Conservation (phyloP, 2,888 invertebrate genomes). For the Enoplolaimus lenunculus region DNA sequence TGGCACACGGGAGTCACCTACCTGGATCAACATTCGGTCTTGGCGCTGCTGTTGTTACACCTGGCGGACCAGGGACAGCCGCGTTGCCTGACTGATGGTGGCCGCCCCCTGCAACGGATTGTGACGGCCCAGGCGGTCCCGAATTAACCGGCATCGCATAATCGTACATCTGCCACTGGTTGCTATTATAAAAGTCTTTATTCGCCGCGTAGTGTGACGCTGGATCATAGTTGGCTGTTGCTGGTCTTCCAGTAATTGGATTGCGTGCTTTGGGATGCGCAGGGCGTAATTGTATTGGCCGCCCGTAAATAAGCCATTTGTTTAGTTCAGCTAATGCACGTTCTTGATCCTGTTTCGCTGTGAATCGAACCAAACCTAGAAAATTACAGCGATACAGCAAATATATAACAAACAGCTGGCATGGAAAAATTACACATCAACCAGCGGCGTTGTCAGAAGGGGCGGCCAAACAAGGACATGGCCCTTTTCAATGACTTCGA, state of each 20-base stretch:
- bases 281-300: slow-evolving; percentile 29
- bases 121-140: no score
- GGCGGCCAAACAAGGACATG: no score
- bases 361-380: slow-evolving; percentile 45
- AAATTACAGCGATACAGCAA: no score
- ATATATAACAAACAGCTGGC: no score
- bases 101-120: no score
- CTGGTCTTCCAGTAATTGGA: not conserved
- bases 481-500: no score
- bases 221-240: slow-evolving; percentile 20
- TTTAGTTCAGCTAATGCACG: slow-evolving; percentile 44
- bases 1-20: no score
- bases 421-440: no score
- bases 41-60: no score
- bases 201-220: slow-evolving; percentile 19
- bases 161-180: slow-evolving; percentile 23
- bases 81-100: not conserved
- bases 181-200: slow-evolving; percentile 23
- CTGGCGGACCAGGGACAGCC: no score
- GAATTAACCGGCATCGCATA: slow-evolving; percentile 16
- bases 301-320: slow-evolving; percentile 28
- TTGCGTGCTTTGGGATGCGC: slow-evolving; percentile 27
- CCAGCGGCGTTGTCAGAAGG: no score
- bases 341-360: slow-evolving; percentile 44
- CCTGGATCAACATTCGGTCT: no score